These are phyloP conservation scores for Eubasilissa regina DNA, from an alignment of 1,140 invertebrate species.

Conservation along the genomic window DNA sequence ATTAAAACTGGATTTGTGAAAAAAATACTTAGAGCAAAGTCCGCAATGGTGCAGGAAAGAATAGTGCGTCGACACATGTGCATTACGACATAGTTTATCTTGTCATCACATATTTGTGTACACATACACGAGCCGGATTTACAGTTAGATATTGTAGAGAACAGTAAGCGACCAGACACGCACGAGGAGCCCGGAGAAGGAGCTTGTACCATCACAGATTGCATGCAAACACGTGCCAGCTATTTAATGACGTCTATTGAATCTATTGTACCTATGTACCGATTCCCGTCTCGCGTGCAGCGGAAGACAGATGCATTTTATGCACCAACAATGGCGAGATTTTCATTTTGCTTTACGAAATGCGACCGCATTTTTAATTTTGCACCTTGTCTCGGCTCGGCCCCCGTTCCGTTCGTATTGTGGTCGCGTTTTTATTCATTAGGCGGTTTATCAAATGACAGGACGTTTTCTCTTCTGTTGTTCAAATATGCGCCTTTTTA, in stretches of 20 bases:
- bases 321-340: conserved; percentile 32
- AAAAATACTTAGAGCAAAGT: no score
- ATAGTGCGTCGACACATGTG: no score
- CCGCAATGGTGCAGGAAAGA: no score
- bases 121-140: conserved; percentile 5
- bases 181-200: conserved; percentile 8
- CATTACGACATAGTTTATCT: no score
- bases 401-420: conserved; percentile 1
- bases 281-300: conserved; percentile 34
- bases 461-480: not conserved
- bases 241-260: conserved; percentile 20
- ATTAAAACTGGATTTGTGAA: no score
- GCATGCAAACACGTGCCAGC: conserved; percentile 46
- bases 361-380: conserved; percentile 24
- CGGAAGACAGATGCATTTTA: conserved; percentile 41
- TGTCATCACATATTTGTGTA: not conserved
- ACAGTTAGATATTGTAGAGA: conserved; percentile 18
- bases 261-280: not conserved
- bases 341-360: conserved; percentile 10
- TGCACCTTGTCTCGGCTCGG: conserved; percentile 1
- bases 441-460: not conserved
- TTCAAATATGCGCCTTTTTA: no score
- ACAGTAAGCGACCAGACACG: conserved; percentile 3
- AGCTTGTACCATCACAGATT: conserved; percentile 1
- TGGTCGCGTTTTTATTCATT: conserved; percentile 14